Conservation (phyloP, 2,888 invertebrate species). For the Desoria tigrina region DNA sequence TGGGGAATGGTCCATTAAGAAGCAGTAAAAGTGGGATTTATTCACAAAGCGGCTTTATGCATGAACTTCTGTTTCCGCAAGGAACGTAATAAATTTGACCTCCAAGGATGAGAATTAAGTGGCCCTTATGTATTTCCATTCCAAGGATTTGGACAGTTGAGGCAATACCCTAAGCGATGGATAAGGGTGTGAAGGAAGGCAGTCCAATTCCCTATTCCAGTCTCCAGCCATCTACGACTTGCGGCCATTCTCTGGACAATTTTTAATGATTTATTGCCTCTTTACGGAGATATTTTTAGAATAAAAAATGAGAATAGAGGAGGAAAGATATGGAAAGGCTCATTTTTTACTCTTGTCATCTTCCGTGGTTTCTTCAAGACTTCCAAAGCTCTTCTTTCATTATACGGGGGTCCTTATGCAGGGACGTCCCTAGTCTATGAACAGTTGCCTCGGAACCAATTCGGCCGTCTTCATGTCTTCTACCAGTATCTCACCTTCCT, state of each 20-base stretch:
- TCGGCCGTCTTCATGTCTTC: neutral
- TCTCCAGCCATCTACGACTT: slow-evolving; percentile 7
- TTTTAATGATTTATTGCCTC: slow-evolving; percentile 30
- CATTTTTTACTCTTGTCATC: slow-evolving; percentile 28
- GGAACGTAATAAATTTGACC: slow-evolving; percentile 31
- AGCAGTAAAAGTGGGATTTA: slow-evolving; percentile 21
- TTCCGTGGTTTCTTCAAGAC: neutral
- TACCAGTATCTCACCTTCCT: slow-evolving; percentile 2
- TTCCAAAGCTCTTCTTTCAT: neutral
- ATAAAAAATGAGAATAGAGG: slow-evolving; percentile 26
- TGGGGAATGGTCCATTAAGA: slow-evolving; percentile 16
- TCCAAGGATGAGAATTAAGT: neutral
- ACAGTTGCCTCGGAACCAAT: neutral
- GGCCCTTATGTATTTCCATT: neutral
- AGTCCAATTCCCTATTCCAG: neutral
- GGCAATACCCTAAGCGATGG: neutral
- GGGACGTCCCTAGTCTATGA: too few relatives aligned
- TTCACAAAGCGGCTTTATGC: slow-evolving; percentile 1
- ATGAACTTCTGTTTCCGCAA: slow-evolving; percentile 2
- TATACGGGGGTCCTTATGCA: neutral
- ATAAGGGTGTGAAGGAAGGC: neutral
- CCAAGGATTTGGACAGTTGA: neutral
- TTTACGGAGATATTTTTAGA: slow-evolving; percentile 29
- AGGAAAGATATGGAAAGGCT: slow-evolving; percentile 23
- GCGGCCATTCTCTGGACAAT: slow-evolving; percentile 31